phyloP scores from a whole-genome alignment of 2,797 vertebrate genomes.

The Melanitta fusca region DNA sequence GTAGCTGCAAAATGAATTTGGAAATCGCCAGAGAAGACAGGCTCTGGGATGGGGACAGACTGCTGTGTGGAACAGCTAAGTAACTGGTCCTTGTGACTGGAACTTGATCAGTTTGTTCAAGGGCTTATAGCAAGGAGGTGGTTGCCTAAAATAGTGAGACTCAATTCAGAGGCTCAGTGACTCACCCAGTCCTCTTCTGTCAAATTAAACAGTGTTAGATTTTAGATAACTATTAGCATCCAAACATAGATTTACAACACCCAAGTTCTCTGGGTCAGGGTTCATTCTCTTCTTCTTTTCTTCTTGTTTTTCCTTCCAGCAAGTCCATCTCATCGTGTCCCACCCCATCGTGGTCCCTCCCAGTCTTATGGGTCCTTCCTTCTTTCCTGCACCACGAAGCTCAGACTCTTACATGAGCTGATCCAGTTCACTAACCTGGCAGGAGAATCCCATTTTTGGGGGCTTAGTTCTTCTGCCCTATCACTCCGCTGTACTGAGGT shows the following conservation, averaged over 20 bases:
- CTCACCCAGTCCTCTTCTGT: neutral
- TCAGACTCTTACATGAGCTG: neutral
- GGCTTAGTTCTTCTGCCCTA: neutral
- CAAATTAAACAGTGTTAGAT: neutral
- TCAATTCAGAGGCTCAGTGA: accelerated
- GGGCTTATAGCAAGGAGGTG: neutral
- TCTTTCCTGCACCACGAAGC: neutral
- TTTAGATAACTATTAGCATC: neutral
- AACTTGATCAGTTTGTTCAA: neutral
- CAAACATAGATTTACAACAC: neutral
- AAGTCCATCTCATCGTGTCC: neutral
- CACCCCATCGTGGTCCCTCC: neutral
- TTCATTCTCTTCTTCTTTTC: neutral
- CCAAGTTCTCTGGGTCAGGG: neutral
- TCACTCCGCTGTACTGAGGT: neutral
- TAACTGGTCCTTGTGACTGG: neutral
- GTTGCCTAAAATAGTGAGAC: neutral
- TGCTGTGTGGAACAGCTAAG: neutral
- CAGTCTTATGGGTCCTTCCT: neutral
- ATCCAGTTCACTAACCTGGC: neutral
- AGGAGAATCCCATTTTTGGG: neutral
- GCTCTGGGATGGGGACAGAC: neutral
- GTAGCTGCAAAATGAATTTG: neutral
- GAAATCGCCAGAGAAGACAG: neutral
- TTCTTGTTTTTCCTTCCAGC: neutral